Percentiles rank a stretch among this genome's conserved stretches.
These are phyloP conservation scores for Heliangelus exortis DNA, from an alignment of 2,797 vertebrate genomes.

Conservation along the genomic window DNA sequence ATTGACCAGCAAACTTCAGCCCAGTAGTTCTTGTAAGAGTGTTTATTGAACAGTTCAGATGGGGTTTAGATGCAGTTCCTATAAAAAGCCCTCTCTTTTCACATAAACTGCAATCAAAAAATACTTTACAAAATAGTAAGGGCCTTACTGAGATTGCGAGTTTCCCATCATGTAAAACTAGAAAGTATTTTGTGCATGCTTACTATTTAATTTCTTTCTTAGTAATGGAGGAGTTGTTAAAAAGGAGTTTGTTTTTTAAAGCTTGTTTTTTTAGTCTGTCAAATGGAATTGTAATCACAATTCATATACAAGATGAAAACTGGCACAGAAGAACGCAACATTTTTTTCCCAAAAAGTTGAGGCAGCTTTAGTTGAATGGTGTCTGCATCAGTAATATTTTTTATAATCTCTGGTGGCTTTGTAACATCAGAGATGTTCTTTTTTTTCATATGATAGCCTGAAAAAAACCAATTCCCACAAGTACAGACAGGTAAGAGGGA, in stretches of 20 bases:
- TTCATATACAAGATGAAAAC: constrained; percentile 68
- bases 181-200: constrained; percentile 75
- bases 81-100: constrained; percentile 56
- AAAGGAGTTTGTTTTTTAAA: constrained; percentile 62
- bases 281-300: constrained; percentile 54
- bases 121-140: constrained; percentile 72
- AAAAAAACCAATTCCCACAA: constrained; percentile 40
- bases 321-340: constrained; percentile 46
- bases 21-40: constrained; percentile 72
- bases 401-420: constrained; percentile 37
- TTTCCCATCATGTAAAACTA: constrained; percentile 72
- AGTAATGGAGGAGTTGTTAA: constrained; percentile 52
- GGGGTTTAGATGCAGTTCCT: constrained; percentile 71
- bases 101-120: constrained; percentile 77
- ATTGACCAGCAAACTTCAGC: constrained; percentile 71
- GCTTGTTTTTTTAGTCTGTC: constrained; percentile 64
- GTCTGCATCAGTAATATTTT: constrained; percentile 39
- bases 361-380: constrained; percentile 78
- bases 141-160: constrained; percentile 68
- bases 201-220: constrained; percentile 47
- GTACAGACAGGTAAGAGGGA: background rate
- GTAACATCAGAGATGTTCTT: constrained; percentile 16
- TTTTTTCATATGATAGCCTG: background rate
- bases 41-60: constrained; percentile 78
- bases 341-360: constrained; percentile 70